Evolutionary conservation across 53 echinoderm and acorn worm species (phyloP), one percentile per base, ranked within the genome.

Genomic region (Glandiceps talaboti): DNA sequence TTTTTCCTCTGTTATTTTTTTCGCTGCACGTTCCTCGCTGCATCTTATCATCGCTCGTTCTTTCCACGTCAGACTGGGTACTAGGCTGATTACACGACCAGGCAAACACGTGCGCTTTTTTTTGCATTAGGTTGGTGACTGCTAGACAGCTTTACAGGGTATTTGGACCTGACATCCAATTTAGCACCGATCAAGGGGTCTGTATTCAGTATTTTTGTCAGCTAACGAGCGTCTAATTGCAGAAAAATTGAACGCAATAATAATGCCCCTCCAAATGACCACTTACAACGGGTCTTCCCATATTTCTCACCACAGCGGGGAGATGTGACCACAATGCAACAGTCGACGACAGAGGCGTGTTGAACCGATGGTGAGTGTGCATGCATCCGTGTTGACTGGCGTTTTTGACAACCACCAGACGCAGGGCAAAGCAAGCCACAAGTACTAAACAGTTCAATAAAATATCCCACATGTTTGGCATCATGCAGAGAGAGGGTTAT

Each of bases 401-500:
- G 64, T 20, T 12, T 6, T 20, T 20, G 64, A 45, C 64, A 45
- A 20, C 64, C 64, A 45, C 64, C 64, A 45, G 64, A 20, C 64
- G 64, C 64, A 20, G 20, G 20, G 6, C 64, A 6, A 45, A 20
- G 20, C 64, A 45, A 45, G 64, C 20, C 64, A 45, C 64, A 45
- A 45, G 64, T 6, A 45, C 64, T 27, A 74, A 31, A 31, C 33
- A 33, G 75, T 29, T 80, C 33, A 33, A 75, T 80, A 72, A 30
- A 76, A 31, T 72, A 28, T 26, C 76, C 72, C 10, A 32, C 32
- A 75, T 29, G 78, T 31, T 25, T 26, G n/a, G 33, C 77, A 30
- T 32, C 78, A 29, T 74, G 76, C 33, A 29, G 74, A 28, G 79
- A 74, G 79, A 74, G 78, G 78, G 79, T 74, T 84, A 84, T 29